A percentile compares a stretch with the other conserved stretches of the same genome.
Evolutionary conservation across 2,888 invertebrate species (phyloP).

Genomic region (Drosophila borborema): DNA sequence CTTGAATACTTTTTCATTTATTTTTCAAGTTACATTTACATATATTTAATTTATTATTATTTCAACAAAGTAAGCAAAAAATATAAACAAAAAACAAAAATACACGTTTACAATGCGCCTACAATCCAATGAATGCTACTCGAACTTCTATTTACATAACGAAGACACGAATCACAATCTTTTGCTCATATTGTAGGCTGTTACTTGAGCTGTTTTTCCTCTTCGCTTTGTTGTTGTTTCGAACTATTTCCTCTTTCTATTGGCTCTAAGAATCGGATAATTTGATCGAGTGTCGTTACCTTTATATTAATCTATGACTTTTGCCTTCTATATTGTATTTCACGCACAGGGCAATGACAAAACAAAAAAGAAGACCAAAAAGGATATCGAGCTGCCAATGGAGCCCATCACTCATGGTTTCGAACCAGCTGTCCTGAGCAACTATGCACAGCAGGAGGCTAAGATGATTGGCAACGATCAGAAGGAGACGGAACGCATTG

Average conservation of each 20-base stretch:
- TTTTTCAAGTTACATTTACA: conserved; percentile 23
- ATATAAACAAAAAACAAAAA: conserved; percentile 23
- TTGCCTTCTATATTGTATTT: not conserved
- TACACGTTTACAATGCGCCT: conserved; percentile 61
- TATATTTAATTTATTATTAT: conserved; percentile 24
- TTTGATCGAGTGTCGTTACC: not conserved
- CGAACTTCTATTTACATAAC: conserved; percentile 39
- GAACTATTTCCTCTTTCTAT: conserved; percentile 66
- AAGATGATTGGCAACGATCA: conserved; percentile 94
- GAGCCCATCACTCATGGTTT: conserved; percentile 91
- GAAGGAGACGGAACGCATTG: conserved; percentile 97
- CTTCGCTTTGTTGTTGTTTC: conserved; percentile 77
- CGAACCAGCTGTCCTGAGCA: conserved; percentile 89
- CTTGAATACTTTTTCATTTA: conserved; percentile 21
- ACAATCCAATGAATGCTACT: conserved; percentile 53
- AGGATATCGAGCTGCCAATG: conserved; percentile 94
- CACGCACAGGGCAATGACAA: conserved; percentile 86
- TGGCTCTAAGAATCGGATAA: conserved; percentile 33
- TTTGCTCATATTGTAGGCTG: conserved; percentile 74
- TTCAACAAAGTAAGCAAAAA: conserved; percentile 22
- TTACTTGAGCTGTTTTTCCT: conserved; percentile 80
- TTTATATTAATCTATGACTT: conserved; percentile 4
- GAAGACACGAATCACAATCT: conserved; percentile 48
- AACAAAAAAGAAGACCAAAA: conserved; percentile 91
- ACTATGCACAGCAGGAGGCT: conserved; percentile 92